Evolutionary conservation across 1,140 invertebrate species (phyloP).

Genomic region (Bombus breviceps): DNA sequence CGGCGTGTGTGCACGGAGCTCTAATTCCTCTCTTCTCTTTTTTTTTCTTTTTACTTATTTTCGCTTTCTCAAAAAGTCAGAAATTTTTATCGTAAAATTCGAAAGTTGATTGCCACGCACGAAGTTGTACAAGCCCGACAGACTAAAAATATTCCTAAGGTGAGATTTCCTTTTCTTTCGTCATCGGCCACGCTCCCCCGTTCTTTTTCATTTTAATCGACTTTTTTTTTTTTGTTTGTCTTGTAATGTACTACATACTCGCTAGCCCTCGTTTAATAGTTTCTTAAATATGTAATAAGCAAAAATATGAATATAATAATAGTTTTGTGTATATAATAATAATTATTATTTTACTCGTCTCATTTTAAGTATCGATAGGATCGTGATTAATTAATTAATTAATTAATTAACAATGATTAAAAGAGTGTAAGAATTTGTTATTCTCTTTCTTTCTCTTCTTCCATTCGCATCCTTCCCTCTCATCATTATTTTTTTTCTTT

Average conservation of each 20-base stretch:
- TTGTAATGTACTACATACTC: constrained; percentile 61
- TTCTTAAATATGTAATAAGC: constrained; percentile 81
- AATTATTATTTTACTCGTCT: constrained; percentile 75
- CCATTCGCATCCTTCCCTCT: constrained; percentile 43
- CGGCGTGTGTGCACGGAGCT: constrained; percentile 46
- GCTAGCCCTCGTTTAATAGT: constrained; percentile 77
- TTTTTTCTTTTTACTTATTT: not conserved
- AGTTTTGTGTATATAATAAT: constrained; percentile 78
- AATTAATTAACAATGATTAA: constrained; percentile 82
- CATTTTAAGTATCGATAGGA: constrained; percentile 78
- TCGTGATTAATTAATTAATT: constrained; percentile 79
- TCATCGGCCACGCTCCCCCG: constrained; percentile 36
- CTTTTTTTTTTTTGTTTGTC: constrained; percentile 17
- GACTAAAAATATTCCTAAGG: constrained; percentile 52
- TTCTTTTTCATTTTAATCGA: constrained; percentile 31
- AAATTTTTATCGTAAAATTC: constrained; percentile 59
- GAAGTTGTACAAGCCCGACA: constrained; percentile 52
- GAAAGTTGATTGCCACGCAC: constrained; percentile 70
- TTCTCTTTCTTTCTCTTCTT: constrained; percentile 51
- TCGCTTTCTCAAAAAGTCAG: constrained; percentile 39
- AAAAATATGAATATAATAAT: constrained; percentile 83
- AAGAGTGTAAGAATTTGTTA: constrained; percentile 74
- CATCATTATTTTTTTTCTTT: constrained; percentile 38
- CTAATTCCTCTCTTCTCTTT: not conserved
- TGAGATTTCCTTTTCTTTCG: constrained; percentile 32